phyloP scores from a whole-genome alignment of 2,797 vertebrate species.

The Otolemur crassicaudatus region DNA sequence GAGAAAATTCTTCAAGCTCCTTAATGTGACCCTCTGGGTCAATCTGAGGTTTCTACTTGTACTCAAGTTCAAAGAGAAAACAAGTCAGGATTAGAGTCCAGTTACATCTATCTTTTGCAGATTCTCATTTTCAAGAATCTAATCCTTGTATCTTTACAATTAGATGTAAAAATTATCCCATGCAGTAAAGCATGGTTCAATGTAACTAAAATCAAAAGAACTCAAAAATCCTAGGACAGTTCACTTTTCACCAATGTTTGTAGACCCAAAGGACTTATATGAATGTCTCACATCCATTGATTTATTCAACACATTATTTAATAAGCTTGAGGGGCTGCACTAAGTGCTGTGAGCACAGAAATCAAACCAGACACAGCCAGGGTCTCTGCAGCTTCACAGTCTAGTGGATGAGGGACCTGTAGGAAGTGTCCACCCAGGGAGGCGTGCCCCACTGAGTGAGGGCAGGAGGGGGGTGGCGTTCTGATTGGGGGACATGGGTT shows the following conservation, averaged over 20 bases:
- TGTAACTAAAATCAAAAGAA: slow-evolving; percentile 5
- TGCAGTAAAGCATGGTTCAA: not conserved
- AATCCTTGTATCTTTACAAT: not conserved
- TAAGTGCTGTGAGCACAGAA: not conserved
- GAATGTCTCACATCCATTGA: not conserved
- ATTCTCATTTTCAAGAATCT: slow-evolving; percentile 2
- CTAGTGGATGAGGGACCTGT: not conserved
- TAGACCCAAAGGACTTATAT: not conserved
- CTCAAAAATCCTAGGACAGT: not conserved
- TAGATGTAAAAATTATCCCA: slow-evolving; percentile 17
- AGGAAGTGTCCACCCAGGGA: not conserved
- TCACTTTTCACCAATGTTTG: not conserved
- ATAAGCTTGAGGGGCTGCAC: not conserved
- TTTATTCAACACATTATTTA: not conserved
- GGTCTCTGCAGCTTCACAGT: not conserved
- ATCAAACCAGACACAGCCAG: not conserved
- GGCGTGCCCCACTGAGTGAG: not conserved
- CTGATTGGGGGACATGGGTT: not conserved
- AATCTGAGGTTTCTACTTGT: not conserved
- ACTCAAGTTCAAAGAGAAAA: not conserved
- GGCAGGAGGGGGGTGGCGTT: not conserved
- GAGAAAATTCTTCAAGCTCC: not conserved
- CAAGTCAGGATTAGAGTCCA: not conserved
- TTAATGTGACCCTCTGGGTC: not conserved
- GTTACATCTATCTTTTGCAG: not conserved